Conservation (phyloP, 2,888 invertebrate genomes). For the Pristionchus exspectatus region DNA sequence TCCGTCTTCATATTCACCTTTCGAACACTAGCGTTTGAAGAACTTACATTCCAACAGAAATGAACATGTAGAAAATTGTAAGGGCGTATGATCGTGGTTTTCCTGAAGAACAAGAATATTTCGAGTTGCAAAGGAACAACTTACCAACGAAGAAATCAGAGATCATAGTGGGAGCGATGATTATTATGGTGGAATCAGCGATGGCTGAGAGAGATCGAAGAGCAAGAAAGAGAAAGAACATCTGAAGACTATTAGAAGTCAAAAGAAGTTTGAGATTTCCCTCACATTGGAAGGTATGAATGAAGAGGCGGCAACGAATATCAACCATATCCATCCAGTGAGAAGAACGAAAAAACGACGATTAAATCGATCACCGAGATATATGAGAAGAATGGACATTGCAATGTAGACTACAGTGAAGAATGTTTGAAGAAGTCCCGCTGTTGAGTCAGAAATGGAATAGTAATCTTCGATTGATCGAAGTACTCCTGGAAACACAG, state of each 20-base stretch:
- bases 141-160: slow-evolving; percentile 30
- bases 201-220: slow-evolving; percentile 45
- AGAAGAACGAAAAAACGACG: slow-evolving; percentile 17
- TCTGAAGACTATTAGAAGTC: background rate
- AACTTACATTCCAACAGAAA: slow-evolving; percentile 45
- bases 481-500: slow-evolving; percentile 9
- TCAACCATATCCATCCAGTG: slow-evolving; percentile 41
- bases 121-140: background rate
- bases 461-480: slow-evolving; percentile 11
- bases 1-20: background rate
- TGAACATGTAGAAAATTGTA: slow-evolving; percentile 40
- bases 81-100: slow-evolving; percentile 16
- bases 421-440: slow-evolving; percentile 15
- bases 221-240: background rate
- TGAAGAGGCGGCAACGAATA: background rate
- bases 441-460: background rate
- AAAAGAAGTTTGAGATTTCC: no score
- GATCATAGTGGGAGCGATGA: slow-evolving; percentile 35
- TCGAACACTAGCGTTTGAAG: background rate
- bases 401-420: slow-evolving; percentile 15
- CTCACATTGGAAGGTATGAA: slow-evolving; percentile 35
- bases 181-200: slow-evolving; percentile 38
- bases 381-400: background rate
- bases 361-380: slow-evolving; percentile 29
- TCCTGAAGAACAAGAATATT: background rate